Base-by-base conservation (phyloP, 2,888 invertebrate genomes). In the Thymelicus lineola region DNA sequence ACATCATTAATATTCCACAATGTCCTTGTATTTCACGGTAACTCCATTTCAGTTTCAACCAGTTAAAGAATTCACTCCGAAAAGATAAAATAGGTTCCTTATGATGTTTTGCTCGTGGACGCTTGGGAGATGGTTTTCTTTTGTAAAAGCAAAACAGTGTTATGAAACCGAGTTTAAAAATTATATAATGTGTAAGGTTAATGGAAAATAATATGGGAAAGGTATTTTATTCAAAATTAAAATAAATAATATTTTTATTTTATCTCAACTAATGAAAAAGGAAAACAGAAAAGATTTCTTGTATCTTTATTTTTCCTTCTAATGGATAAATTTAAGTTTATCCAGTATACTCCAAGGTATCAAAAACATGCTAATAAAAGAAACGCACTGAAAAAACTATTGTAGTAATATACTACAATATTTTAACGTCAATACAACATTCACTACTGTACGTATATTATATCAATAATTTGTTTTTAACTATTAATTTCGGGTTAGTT, bases 1-100 rank as follows among this genome's bases (percentile, higher is more conserved):
- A 17, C 36, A 38, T 63, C 63, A 63, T 64, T 42, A 64, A 64
- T 64, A 64, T 64, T 64, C 42, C 17, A 64, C 20, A 45, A 12
- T 45, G 42, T 64, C 53, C 58, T 38, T 15, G 36, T 38, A 35
- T 55, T 6, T 14, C 28, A 36, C 58, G 58, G 58, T 58, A 38
- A 58, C 58, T 58, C 58, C 38, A 38, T 58, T 58, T 36, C 38
- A 58, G 58, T 38, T 36, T 58, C 38, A 38, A 38, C 38, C 38
- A 58, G 58, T 58, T 58, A 58, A 58, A 58, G 58, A 38, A 58
- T 58, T 58, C 58, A 58, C 55, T 35, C 15, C 58, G 58, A 58
- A 58, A 58, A 58, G 28, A 55, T 55, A 55, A 55, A 28, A 55
- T 14, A 14, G 55, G 55, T 55, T 55, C 55, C 55, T 28, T 55